Base-by-base conservation (phyloP, 1,140 invertebrate species). In the Aradophagus sp. region DNA sequence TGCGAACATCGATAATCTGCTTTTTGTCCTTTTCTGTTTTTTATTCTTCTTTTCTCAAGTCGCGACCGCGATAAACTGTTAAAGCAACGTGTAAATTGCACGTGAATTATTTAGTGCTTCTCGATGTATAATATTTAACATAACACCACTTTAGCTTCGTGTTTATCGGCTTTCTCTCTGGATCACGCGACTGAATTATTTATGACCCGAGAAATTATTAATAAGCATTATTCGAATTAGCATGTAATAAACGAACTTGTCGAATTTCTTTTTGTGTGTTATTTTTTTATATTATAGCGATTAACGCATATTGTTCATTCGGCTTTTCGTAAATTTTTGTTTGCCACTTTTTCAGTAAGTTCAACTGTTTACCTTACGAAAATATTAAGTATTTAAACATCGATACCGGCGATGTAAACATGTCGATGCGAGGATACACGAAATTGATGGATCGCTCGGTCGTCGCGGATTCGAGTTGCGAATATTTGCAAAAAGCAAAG, bases 401-500 rank as follows among this genome's bases (percentile, higher is more conserved):
- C 27, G 41, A 32, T 31, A 38, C 34, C 32, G 38, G 14, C 56
- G 23, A 13, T 34, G 56, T 42, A 61, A 48, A 61, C 38, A 50
- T 38, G 36, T 35, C 35, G 35, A 61, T 61, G 50, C 32, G 42
- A 50, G 44, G 7, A 29, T 34, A 20, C 38, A 15, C 23, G 11
- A 50, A 56, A 27, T 36, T 67, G 45, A 45, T 48, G 35, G 47
- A 59, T 61, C 48, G 23, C 53, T 59, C 53, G 41, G 42, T 56
- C 50, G 55, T 38, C 34, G 27, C 19, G 45, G 27, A 55, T 5
- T 14, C 16, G 27, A 15, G 56, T 20, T 17, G 5, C 35, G 66
- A 42, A 56, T 55, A 62, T 69, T 62, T 56, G 50, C 56, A 56
- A 56, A 55, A 56, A 56, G 44, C 42, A 5, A 14, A 55, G 27